Conservation (phyloP, 2,113 vertebrate genomes). For the Geococcyx californianus region DNA sequence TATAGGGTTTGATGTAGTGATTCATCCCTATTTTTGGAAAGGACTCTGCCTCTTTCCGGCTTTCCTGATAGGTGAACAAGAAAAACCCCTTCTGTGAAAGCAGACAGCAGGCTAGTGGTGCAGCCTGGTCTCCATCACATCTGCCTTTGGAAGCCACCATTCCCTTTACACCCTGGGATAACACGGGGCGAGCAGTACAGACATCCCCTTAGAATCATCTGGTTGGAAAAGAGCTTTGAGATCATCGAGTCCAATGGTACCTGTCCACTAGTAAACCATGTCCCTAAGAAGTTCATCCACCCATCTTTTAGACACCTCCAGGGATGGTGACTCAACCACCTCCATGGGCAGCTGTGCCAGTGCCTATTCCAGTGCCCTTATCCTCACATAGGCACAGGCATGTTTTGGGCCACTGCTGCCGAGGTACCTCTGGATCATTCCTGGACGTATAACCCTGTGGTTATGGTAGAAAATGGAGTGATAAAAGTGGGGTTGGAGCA, state of each 20-base stretch:
- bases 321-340: too few relatives aligned
- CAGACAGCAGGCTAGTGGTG: background rate
- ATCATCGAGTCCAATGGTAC: too few relatives aligned
- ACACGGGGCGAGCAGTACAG: accelerated
- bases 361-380: too few relatives aligned
- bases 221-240: too few relatives aligned
- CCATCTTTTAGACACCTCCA: too few relatives aligned
- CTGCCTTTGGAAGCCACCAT: accelerated
- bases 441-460: background rate
- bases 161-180: background rate
- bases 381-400: background rate
- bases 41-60: background rate
- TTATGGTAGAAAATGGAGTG: background rate
- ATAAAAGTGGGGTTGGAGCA: background rate
- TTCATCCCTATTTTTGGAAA: background rate
- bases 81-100: background rate
- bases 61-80: background rate
- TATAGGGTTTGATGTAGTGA: background rate
- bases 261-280: too few relatives aligned
- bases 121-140: background rate
- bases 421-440: background rate
- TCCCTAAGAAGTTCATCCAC: too few relatives aligned
- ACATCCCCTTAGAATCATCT: too few relatives aligned
- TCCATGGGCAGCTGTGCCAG: too few relatives aligned
- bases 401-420: background rate